Evolutionary conservation across 2,888 invertebrate species (phyloP).

Genomic region (Mesorhabditis belari): DNA sequence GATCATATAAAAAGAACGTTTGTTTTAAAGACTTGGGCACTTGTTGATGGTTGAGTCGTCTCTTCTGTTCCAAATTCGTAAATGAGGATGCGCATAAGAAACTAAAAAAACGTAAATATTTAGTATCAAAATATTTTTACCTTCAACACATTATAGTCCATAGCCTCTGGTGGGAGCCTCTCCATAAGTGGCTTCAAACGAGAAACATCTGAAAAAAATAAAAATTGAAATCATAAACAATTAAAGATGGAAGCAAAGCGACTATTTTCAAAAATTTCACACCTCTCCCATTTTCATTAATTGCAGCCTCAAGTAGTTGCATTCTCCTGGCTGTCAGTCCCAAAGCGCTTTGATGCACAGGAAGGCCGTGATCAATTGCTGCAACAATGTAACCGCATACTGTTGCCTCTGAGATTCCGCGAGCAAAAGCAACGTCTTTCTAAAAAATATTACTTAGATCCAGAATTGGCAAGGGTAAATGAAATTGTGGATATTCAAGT

Average conservation of each 20-base stretch:
- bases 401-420: constrained; percentile 14
- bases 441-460: constrained; percentile 6
- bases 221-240: neutral
- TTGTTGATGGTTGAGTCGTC: no score
- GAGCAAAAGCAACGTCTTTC: constrained; percentile 8
- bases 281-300: neutral
- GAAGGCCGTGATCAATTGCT: constrained; percentile 28
- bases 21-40: no score
- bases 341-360: constrained; percentile 28
- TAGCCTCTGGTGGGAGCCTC: constrained; percentile 14
- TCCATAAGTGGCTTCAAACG: constrained; percentile 37
- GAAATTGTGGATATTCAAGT: neutral
- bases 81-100: neutral
- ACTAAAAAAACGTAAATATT: neutral
- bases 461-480: neutral
- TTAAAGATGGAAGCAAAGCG: neutral
- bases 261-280: neutral
- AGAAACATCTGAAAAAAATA: constrained; percentile 25
- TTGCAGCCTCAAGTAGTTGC: neutral
- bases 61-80: neutral
- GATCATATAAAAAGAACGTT: no score
- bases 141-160: constrained; percentile 28
- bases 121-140: constrained; percentile 5
- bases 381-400: constrained; percentile 14
- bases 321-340: constrained; percentile 7